Percentiles rank a stretch among this genome's conserved stretches.
phyloP scores from a whole-genome alignment of 2,113 vertebrate genomes.

The Crotophaga sulcirostris region DNA sequence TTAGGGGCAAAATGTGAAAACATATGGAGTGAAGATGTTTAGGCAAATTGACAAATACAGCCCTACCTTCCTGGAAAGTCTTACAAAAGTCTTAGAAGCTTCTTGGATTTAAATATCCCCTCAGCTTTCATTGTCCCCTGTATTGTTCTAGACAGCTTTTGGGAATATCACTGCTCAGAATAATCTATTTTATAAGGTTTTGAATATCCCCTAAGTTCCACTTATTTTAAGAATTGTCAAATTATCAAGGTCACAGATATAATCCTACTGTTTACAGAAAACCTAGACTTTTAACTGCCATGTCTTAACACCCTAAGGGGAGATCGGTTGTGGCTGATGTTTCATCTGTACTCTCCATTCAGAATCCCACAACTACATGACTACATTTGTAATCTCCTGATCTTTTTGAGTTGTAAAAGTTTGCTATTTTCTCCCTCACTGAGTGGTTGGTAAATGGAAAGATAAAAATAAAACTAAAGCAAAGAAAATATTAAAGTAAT shows the following conservation, averaged over 20 bases:
- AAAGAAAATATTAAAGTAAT: slow-evolving; percentile 72
- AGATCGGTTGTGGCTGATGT: not conserved
- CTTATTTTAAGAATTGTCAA: slow-evolving; percentile 31
- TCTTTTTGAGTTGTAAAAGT: slow-evolving; percentile 39
- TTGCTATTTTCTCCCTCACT: slow-evolving; percentile 42
- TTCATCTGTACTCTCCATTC: slow-evolving; percentile 27
- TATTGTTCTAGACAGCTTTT: not conserved
- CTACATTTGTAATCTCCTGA: slow-evolving; percentile 9
- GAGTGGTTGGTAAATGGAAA: slow-evolving; percentile 50
- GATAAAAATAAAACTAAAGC: slow-evolving; percentile 69
- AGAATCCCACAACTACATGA: slow-evolving; percentile 38
- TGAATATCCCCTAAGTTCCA: not conserved
- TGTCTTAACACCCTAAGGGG: not conserved
- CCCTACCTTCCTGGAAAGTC: not conserved
- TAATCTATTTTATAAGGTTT: slow-evolving; percentile 19
- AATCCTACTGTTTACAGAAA: slow-evolving; percentile 43
- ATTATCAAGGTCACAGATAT: slow-evolving; percentile 24
- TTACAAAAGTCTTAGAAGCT: not conserved
- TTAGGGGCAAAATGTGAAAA: slow-evolving; percentile 38
- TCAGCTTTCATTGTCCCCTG: not conserved
- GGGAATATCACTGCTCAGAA: not conserved
- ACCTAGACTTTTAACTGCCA: slow-evolving; percentile 29
- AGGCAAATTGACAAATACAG: slow-evolving; percentile 24
- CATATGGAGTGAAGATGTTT: slow-evolving; percentile 20
- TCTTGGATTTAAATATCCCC: slow-evolving; percentile 7